Conservation (phyloP, 2,797 vertebrate genomes). For the Pseudochromis fuscus region DNA sequence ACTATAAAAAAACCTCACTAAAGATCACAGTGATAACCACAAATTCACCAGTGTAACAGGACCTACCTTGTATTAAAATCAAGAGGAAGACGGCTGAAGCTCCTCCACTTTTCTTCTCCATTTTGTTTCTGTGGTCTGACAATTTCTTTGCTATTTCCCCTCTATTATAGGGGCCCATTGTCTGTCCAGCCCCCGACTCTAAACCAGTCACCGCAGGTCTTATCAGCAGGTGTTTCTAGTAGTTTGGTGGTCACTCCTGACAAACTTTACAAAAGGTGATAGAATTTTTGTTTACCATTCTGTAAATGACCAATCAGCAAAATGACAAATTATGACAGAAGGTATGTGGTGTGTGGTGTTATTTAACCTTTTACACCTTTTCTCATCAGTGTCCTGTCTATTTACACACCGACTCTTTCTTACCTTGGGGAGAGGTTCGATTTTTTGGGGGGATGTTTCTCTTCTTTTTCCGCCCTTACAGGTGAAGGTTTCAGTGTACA, state of each 20-base stretch:
- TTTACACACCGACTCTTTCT: neutral
- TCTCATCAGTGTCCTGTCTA: neutral
- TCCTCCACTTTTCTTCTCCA: conserved; percentile 51
- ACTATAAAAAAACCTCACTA: neutral
- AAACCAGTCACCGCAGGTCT: conserved; percentile 26
- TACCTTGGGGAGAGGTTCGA: too few species aligned
- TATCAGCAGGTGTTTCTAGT: conserved; percentile 68
- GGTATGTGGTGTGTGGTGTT: conserved; percentile 34
- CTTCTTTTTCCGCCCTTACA: neutral
- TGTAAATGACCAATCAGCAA: conserved; percentile 29
- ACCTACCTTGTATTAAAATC: conserved; percentile 59
- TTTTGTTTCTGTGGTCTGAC: conserved; percentile 46
- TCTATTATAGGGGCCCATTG: conserved; percentile 48
- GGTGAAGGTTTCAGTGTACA: neutral
- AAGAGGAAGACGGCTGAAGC: conserved; percentile 34
- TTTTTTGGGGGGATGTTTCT: neutral
- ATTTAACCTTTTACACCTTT: neutral
- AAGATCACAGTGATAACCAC: neutral
- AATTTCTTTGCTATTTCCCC: conserved; percentile 3
- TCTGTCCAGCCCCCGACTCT: conserved; percentile 53
- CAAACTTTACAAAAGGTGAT: conserved; percentile 57
- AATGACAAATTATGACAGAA: conserved; percentile 73
- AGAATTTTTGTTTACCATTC: conserved; percentile 42
- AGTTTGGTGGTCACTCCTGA: conserved; percentile 41
- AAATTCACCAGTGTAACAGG: neutral